These are phyloP conservation scores for Pseudobourletiella spinata DNA, from an alignment of 1,140 invertebrate species.

Conservation along the genomic window DNA sequence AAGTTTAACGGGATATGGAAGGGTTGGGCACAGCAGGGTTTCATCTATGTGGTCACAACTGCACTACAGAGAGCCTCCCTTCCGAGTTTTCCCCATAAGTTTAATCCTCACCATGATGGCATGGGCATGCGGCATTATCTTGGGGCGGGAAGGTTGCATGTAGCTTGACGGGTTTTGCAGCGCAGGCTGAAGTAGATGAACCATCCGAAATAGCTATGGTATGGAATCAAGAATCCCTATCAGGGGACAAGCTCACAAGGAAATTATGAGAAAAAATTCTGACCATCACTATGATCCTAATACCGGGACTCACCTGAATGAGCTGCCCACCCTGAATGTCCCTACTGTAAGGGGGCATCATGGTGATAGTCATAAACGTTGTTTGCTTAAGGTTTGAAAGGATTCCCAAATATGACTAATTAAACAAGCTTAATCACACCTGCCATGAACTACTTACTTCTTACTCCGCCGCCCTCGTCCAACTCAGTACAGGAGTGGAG, in stretches of 20 bases:
- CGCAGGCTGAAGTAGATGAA: background rate
- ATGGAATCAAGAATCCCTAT: background rate
- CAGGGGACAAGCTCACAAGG: background rate
- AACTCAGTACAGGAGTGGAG: too few relatives aligned
- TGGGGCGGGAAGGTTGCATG: background rate
- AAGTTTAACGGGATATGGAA: too few relatives aligned
- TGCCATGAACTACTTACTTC: constrained; percentile 5
- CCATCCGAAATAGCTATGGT: background rate
- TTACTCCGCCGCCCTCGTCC: too few relatives aligned
- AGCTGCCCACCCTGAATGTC: too few relatives aligned
- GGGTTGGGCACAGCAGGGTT: too few relatives aligned
- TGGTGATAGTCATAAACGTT: background rate
- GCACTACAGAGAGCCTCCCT: too few relatives aligned
- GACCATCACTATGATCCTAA: background rate
- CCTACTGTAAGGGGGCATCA: background rate
- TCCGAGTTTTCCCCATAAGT: background rate
- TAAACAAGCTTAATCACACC: constrained; percentile 28
- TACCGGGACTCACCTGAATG: too few relatives aligned
- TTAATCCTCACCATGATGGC: background rate
- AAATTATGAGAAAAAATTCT: background rate
- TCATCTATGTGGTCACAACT: too few relatives aligned
- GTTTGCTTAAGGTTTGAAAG: constrained; percentile 11
- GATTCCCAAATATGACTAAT: constrained; percentile 30
- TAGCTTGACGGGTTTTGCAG: background rate
- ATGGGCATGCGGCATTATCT: background rate